phyloP scores from a whole-genome alignment of 2,113 vertebrate genomes.

The Cnemophilus loriae region DNA sequence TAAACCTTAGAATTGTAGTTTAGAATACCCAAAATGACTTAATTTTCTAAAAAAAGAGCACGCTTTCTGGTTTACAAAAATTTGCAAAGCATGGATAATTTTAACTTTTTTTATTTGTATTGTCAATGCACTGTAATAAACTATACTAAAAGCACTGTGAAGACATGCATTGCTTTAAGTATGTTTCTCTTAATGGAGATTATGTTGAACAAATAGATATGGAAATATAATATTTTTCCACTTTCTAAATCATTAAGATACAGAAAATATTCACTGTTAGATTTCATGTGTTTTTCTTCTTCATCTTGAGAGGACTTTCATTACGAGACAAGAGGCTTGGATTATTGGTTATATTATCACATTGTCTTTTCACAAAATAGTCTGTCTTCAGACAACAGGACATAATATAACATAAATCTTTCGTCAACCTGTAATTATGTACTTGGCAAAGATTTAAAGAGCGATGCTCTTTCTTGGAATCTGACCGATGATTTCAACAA shows the following conservation, averaged over 20 bases:
- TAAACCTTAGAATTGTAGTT: not conserved
- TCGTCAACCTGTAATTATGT: not conserved
- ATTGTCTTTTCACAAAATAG: not conserved
- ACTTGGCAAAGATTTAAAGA: conserved; percentile 6
- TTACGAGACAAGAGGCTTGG: not conserved
- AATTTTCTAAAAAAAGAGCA: not conserved
- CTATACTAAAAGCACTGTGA: not conserved
- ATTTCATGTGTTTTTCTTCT: not conserved
- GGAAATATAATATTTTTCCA: not conserved
- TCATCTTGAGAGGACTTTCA: not conserved
- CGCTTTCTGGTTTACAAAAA: not conserved
- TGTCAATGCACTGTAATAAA: not conserved
- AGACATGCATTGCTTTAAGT: not conserved
- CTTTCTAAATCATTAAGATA: not conserved
- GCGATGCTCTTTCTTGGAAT: conserved; percentile 21
- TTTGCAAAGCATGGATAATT: not conserved
- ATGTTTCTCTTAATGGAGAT: not conserved
- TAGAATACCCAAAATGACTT: not conserved
- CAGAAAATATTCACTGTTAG: not conserved
- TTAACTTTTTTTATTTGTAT: not conserved
- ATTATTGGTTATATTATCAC: not conserved
- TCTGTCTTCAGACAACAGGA: not conserved
- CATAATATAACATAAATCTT: not conserved
- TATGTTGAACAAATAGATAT: not conserved
- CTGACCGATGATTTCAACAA: not conserved